phyloP scores from a whole-genome alignment of 2,888 invertebrate genomes.

The Tenthredo livida region DNA sequence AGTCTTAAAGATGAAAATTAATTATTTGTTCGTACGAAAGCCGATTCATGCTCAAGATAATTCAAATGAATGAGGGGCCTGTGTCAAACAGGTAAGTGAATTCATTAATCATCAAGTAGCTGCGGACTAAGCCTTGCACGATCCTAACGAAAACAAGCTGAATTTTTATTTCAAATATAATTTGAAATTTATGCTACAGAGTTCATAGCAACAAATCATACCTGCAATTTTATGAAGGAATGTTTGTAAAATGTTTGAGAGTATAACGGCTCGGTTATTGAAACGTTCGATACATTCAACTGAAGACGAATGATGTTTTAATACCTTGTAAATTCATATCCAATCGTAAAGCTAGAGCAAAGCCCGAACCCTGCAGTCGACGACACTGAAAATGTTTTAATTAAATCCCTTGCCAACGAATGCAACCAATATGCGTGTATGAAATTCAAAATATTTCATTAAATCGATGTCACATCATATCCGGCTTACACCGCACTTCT shows the following conservation, averaged over 20 bases:
- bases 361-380: not conserved
- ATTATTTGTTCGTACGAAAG: conserved; percentile 3
- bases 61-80: not conserved
- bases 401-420: conserved; percentile 19
- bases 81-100: conserved; percentile 24
- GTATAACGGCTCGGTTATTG: not conserved
- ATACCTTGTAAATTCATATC: not conserved
- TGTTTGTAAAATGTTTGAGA: not conserved
- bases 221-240: not conserved
- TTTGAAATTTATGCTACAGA: not conserved
- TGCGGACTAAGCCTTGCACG: not conserved
- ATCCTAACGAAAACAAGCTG: conserved; percentile 12
- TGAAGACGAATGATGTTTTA: not conserved
- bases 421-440: not conserved
- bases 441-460: conserved; percentile 30
- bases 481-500: no score
- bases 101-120: conserved; percentile 20
- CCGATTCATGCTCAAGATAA: not conserved
- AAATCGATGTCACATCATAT: conserved; percentile 22
- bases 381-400: conserved; percentile 24
- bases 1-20: not conserved
- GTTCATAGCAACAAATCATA: not conserved
- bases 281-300: conserved; percentile 11
- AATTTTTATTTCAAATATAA: not conserved
- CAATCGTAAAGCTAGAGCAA: not conserved